These are phyloP conservation scores for Avahi laniger DNA, from an alignment of 2,797 vertebrate genomes.

Conservation along the genomic window DNA sequence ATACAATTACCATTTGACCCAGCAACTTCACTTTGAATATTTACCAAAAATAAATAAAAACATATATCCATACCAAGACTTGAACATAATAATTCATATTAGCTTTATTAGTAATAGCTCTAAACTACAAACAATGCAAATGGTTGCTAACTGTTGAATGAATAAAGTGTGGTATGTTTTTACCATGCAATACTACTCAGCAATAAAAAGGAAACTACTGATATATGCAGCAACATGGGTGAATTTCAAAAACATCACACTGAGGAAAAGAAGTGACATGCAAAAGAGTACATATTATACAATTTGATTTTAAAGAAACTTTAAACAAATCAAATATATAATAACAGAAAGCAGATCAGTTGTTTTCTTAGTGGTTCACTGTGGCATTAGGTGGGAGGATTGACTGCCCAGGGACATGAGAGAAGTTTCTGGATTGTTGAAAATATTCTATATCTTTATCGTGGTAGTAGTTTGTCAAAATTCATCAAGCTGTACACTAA, in stretches of 20 bases:
- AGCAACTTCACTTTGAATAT: background rate
- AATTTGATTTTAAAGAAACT: slow-evolving; percentile 9
- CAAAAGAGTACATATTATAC: background rate
- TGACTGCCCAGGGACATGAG: background rate
- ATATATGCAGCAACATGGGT: background rate
- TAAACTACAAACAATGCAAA: slow-evolving; percentile 7
- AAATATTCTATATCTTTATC: background rate
- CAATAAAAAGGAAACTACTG: slow-evolving; percentile 3
- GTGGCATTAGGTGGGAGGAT: background rate
- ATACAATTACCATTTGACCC: background rate
- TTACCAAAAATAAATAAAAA: slow-evolving; percentile 32
- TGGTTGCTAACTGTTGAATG: background rate
- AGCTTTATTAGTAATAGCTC: background rate
- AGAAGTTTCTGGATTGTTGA: background rate
- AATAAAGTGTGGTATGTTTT: background rate
- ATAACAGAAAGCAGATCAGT: background rate
- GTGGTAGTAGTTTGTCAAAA: background rate
- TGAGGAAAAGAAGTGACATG: slow-evolving; percentile 16
- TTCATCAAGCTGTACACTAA: background rate
- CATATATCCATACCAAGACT: background rate
- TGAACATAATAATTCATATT: background rate
- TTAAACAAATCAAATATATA: background rate
- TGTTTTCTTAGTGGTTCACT: background rate
- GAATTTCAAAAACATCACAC: slow-evolving; percentile 10
- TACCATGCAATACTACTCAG: background rate